Conservation (phyloP, 92 coral and sea anemone species). For the Ricordea florida region DNA sequence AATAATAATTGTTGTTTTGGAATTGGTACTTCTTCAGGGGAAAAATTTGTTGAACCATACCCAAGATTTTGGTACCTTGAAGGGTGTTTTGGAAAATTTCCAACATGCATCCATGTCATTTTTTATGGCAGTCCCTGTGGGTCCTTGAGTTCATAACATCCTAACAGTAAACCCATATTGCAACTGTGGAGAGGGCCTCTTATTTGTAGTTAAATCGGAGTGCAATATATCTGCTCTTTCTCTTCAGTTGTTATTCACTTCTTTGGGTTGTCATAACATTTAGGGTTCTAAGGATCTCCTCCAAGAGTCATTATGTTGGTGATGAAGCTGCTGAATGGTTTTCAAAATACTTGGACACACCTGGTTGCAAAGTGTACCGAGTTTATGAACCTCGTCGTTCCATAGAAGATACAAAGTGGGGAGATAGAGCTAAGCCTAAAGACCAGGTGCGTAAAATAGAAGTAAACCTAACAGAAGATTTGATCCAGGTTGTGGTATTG, state of each 20-base stretch:
- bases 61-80: too few species aligned
- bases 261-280: background rate
- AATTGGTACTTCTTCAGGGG: too few species aligned
- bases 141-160: too few species aligned
- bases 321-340: conserved; percentile 84
- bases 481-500: background rate
- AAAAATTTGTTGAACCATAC: too few species aligned
- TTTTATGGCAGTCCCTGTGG: too few species aligned
- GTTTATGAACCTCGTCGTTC: conserved; percentile 64
- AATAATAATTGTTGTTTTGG: too few species aligned
- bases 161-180: too few species aligned
- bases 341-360: conserved; percentile 65
- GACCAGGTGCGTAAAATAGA: conserved; percentile 59
- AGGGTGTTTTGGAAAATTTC: background rate
- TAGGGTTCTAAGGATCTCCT: conserved; percentile 62
- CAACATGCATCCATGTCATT: too few species aligned
- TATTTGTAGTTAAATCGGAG: too few species aligned
- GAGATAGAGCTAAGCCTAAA: conserved; percentile 49
- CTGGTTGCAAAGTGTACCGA: conserved; percentile 65
- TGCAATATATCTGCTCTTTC: too few species aligned
- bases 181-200: too few species aligned
- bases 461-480: background rate
- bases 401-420: conserved; percentile 66
- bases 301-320: conserved; percentile 88
- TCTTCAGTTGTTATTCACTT: background rate